Conservation (phyloP, 1,140 invertebrate genomes). For the Brachionus sp. region DNA sequence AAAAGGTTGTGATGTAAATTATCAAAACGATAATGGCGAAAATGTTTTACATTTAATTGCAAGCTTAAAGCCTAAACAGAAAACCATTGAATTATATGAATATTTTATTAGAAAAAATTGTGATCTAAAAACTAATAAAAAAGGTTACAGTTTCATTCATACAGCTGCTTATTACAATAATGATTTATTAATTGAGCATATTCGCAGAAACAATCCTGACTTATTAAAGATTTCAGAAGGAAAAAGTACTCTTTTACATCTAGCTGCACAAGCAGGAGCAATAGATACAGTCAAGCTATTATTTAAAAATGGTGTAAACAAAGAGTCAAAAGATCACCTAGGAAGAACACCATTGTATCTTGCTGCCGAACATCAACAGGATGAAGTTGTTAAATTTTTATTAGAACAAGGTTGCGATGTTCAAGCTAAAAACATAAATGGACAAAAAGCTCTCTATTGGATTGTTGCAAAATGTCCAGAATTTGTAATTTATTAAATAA, state of each 20-base stretch:
- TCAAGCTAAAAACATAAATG: neutral
- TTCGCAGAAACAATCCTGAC: neutral
- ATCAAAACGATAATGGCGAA: neutral
- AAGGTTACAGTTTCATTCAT: neutral
- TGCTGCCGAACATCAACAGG: conserved; percentile 12
- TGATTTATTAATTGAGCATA: neutral
- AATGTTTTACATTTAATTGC: neutral
- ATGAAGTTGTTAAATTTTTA: neutral
- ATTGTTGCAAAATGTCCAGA: conserved; percentile 31
- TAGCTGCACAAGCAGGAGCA: neutral
- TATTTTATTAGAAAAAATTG: neutral
- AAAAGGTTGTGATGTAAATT: neutral
- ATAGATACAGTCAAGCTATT: neutral
- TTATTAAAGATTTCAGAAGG: neutral
- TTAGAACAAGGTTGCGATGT: neutral
- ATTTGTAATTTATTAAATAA: neutral
- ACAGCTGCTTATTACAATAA: neutral
- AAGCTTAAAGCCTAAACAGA: neutral
- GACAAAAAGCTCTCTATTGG: conserved; percentile 30
- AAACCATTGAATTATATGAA: neutral
- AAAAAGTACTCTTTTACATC: neutral
- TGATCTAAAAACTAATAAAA: neutral
- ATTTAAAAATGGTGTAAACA: neutral
- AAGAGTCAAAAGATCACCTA: neutral
- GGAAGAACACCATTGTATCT: neutral